phyloP scores from a whole-genome alignment of 2,797 vertebrate species.

The Tamandua tetradactyla region DNA sequence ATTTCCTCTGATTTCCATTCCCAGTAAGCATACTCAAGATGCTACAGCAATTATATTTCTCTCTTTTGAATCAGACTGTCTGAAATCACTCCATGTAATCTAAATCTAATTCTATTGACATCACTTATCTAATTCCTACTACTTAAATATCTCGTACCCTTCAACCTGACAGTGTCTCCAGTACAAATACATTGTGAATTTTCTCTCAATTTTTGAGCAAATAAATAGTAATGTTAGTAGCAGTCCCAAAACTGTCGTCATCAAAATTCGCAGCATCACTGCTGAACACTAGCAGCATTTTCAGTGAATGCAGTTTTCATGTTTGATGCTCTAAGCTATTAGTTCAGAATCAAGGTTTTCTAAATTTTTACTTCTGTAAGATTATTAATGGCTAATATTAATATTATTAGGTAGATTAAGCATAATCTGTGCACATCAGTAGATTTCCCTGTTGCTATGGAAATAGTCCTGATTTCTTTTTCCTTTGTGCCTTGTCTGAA shows the following conservation, averaged over 20 bases:
- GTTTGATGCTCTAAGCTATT: background rate
- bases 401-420: slow-evolving; percentile 1
- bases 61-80: background rate
- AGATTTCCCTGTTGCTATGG: slow-evolving; percentile 68
- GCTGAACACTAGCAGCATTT: background rate
- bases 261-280: background rate
- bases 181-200: background rate
- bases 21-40: background rate
- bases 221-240: background rate
- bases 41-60: background rate
- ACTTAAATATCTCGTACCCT: background rate
- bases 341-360: background rate
- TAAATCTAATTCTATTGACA: background rate
- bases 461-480: slow-evolving; percentile 47
- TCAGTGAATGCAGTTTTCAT: background rate
- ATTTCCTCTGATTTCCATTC: background rate
- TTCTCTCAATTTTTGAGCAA: background rate
- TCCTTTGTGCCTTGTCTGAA: slow-evolving; percentile 58
- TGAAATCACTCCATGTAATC: background rate
- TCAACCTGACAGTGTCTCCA: background rate
- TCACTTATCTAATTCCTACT: background rate
- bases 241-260: background rate
- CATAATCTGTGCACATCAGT: slow-evolving; percentile 11
- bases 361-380: background rate
- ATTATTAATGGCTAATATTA: slow-evolving; percentile 17